A percentile compares a stretch with the other conserved stretches of the same genome.
phyloP scores from a whole-genome alignment of 2,113 vertebrate genomes.

The Percina caprodes region DNA sequence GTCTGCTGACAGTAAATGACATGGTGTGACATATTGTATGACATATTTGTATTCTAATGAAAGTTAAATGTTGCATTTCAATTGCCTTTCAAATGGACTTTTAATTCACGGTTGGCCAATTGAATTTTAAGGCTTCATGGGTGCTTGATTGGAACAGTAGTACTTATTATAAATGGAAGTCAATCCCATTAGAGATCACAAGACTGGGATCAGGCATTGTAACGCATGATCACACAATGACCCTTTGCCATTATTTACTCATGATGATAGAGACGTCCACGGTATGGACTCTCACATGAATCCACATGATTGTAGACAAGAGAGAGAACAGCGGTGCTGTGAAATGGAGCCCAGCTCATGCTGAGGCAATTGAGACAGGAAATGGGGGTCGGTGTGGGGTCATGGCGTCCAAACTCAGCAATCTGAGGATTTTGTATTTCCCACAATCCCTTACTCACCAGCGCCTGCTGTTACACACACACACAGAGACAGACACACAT shows the following conservation, averaged over 20 bases:
- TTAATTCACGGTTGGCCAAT: constrained; percentile 15
- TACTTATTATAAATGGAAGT: constrained; percentile 32
- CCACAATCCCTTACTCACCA: constrained; percentile 54
- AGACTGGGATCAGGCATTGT: not conserved
- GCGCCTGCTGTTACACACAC: constrained; percentile 38
- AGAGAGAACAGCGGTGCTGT: constrained; percentile 56
- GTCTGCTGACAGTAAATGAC: not conserved
- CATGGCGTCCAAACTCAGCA: constrained; percentile 67
- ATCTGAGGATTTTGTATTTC: constrained; percentile 69
- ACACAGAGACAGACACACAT: not conserved
- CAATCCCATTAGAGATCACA: constrained; percentile 35
- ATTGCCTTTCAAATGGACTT: constrained; percentile 7
- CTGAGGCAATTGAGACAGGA: constrained; percentile 79
- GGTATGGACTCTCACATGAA: constrained; percentile 50
- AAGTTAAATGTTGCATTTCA: constrained; percentile 29
- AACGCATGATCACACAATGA: constrained; percentile 40
- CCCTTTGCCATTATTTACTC: constrained; percentile 65
- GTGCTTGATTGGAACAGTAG: constrained; percentile 5
- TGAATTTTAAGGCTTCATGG: constrained; percentile 10
- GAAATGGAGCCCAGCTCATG: constrained; percentile 70
- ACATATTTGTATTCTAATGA: constrained; percentile 29
- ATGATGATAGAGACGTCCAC: constrained; percentile 50
- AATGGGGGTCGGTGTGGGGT: constrained; percentile 77
- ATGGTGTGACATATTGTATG: too few species aligned
- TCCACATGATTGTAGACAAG: constrained; percentile 57